Evolutionary conservation across 1,140 invertebrate genomes (phyloP).

Genomic region (Bilobella aurantiaca): DNA sequence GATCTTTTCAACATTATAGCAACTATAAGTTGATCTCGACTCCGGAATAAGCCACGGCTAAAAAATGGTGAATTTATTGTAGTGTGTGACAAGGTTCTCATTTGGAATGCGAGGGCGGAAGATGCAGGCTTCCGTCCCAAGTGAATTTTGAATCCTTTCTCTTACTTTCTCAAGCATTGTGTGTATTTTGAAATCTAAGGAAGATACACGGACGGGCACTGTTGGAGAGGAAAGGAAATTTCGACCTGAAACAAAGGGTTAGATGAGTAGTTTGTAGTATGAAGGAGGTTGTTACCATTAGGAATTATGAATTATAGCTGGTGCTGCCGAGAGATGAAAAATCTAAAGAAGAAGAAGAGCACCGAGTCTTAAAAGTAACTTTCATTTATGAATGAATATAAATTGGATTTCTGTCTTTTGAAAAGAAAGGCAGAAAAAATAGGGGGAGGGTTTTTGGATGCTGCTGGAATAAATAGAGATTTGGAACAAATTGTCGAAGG

Average conservation of each 20-base stretch:
- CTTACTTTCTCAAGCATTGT: neutral
- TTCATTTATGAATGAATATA: conserved; percentile 7
- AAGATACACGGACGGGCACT: neutral
- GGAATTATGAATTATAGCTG: neutral
- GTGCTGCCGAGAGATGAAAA: too few relatives aligned
- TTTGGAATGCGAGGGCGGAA: too few relatives aligned
- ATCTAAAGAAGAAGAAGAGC: too few relatives aligned
- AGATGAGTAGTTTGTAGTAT: neutral
- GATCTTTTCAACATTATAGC: too few relatives aligned
- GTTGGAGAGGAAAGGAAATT: neutral
- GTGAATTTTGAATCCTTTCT: conserved; percentile 2
- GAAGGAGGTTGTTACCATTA: neutral
- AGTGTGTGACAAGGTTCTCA: too few relatives aligned
- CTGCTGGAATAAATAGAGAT: neutral
- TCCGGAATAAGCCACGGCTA: too few relatives aligned
- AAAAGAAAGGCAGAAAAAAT: neutral
- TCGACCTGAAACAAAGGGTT: neutral
- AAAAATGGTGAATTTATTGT: too few relatives aligned
- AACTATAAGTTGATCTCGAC: too few relatives aligned
- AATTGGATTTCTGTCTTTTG: neutral
- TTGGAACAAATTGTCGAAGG: neutral
- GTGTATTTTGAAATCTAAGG: neutral
- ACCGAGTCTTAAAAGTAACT: neutral
- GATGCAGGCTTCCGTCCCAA: neutral
- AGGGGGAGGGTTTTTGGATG: too few relatives aligned